Percentiles rank a stretch among this genome's conserved stretches.
phyloP scores from a whole-genome alignment of 2,797 vertebrate genomes.

The Dicrostonyx torquatus region DNA sequence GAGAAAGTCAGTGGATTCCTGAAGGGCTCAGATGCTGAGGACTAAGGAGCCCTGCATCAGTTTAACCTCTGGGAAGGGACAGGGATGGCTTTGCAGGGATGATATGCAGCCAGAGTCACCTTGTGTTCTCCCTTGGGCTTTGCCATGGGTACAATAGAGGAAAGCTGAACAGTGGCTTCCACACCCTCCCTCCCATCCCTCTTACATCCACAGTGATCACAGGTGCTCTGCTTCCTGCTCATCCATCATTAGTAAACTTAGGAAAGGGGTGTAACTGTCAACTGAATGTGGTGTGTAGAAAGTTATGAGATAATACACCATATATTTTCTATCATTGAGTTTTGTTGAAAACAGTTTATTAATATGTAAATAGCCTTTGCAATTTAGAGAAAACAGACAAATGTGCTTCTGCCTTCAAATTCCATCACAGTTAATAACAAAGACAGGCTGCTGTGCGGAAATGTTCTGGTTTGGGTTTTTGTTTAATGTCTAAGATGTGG shows the following conservation, averaged over 20 bases:
- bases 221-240: too few relatives aligned
- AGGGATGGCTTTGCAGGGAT: fast-evolving
- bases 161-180: fast-evolving
- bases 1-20: too few relatives aligned
- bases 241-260: neutral
- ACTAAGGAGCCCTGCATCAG: neutral
- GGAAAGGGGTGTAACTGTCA: neutral
- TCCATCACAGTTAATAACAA: neutral
- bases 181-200: too few relatives aligned
- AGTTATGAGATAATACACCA: neutral
- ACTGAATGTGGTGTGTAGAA: neutral
- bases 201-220: too few relatives aligned
- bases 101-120: fast-evolving
- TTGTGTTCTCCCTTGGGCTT: neutral
- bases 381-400: neutral
- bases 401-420: neutral
- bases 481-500: neutral
- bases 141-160: neutral
- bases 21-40: neutral
- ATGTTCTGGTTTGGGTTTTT: neutral
- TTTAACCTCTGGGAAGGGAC: neutral
- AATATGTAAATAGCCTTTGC: neutral
- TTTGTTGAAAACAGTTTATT: neutral
- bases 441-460: too few relatives aligned
- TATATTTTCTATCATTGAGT: neutral